Evolutionary conservation across 2,888 invertebrate species (phyloP).

Genomic region (Trichogramma dendrolimi): DNA sequence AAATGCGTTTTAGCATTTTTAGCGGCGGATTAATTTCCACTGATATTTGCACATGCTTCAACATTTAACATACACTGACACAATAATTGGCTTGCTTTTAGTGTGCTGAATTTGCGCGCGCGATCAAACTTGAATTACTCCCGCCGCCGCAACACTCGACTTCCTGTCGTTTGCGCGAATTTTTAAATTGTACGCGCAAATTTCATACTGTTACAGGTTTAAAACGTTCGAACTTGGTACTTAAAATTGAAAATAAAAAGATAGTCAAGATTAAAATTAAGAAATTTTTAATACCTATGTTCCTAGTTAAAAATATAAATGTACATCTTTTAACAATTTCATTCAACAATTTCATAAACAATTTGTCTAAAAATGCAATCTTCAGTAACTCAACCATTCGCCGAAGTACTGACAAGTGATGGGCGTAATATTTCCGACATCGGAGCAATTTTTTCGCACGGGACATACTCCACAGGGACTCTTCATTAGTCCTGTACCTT

Average conservation of each 20-base stretch:
- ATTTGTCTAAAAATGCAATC: not conserved
- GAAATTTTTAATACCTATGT: not conserved
- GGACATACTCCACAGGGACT: slow-evolving; percentile 92
- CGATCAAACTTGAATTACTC: slow-evolving; percentile 2
- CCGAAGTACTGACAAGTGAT: slow-evolving; percentile 80
- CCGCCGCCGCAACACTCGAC: slow-evolving; percentile 8
- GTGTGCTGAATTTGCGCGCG: no score
- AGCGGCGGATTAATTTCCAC: no score
- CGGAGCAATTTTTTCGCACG: slow-evolving; percentile 67
- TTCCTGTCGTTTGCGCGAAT: slow-evolving; percentile 18
- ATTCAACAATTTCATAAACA: not conserved
- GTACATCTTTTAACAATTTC: not conserved
- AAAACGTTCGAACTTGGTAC: not conserved
- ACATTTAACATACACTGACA: no score
- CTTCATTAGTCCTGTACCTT: slow-evolving; percentile 74
- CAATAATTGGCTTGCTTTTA: no score
- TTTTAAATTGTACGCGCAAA: slow-evolving; percentile 2
- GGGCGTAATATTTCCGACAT: slow-evolving; percentile 78
- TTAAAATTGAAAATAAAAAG: not conserved
- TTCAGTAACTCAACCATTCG: slow-evolving; percentile 66
- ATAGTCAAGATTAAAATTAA: not conserved
- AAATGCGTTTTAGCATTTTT: no score
- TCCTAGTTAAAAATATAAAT: not conserved
- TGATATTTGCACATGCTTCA: no score
- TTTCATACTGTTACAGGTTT: no score